phyloP scores from a whole-genome alignment of 2,888 invertebrate species.

The Neuroscelio doddi region DNA sequence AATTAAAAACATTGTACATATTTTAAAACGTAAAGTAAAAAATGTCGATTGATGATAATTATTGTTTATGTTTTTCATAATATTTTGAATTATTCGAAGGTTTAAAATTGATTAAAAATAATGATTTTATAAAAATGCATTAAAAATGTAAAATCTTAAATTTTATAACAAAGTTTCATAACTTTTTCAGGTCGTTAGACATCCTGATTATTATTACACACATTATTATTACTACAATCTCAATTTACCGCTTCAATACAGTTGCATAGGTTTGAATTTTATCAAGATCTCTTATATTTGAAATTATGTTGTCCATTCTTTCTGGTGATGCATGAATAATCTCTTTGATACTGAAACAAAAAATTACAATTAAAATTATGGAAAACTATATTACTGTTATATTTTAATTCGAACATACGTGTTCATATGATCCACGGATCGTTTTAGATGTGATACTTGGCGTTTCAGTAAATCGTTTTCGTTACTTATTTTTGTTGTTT shows the following conservation, averaged over 20 bases:
- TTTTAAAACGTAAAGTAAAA: too few relatives aligned
- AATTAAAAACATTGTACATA: too few relatives aligned
- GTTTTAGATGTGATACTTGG: background rate
- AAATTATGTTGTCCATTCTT: background rate
- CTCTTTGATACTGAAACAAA: constrained; percentile 1
- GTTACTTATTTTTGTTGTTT: background rate
- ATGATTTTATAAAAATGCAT: too few relatives aligned
- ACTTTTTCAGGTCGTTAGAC: too few relatives aligned
- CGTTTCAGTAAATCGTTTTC: constrained; percentile 1
- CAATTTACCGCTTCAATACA: background rate
- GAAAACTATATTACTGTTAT: background rate
- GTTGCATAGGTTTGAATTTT: background rate
- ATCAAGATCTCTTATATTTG: background rate
- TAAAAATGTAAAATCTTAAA: too few relatives aligned
- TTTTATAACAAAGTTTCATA: too few relatives aligned
- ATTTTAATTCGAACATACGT: background rate
- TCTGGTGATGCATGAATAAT: background rate
- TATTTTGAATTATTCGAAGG: too few relatives aligned
- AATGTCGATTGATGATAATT: too few relatives aligned
- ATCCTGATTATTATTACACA: too few relatives aligned
- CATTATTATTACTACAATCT: too few relatives aligned
- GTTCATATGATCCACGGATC: background rate
- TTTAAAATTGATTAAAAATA: too few relatives aligned
- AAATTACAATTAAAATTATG: background rate
- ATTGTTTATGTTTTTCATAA: too few relatives aligned